A percentile compares a stretch with the other conserved stretches of the same genome.
Evolutionary conservation across 37 sponge, comb jelly and placozoan species (phyloP).

Genomic region (Corticium candelabrum): DNA sequence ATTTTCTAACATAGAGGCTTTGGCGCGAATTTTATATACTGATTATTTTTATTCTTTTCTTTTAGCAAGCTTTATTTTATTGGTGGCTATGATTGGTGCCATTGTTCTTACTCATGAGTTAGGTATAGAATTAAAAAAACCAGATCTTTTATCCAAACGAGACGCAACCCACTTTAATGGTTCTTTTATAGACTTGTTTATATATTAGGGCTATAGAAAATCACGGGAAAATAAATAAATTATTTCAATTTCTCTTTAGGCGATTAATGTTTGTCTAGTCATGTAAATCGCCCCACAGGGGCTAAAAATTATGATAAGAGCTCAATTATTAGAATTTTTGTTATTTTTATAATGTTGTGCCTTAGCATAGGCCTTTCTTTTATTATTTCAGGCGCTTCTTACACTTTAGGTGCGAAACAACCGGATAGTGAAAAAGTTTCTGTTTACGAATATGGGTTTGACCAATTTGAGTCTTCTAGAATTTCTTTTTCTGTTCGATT

Average conservation of each 20-base stretch:
- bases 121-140: slow-evolving; percentile 32
- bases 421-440: slow-evolving; percentile 66
- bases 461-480: slow-evolving; percentile 64
- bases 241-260: too few species aligned
- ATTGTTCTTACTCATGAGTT: slow-evolving; percentile 53
- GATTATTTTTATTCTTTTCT: slow-evolving; percentile 65
- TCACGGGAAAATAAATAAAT: too few species aligned
- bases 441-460: slow-evolving; percentile 49
- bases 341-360: slow-evolving; percentile 41
- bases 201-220: too few species aligned
- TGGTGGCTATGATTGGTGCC: slow-evolving; percentile 71
- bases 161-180: slow-evolving; percentile 19
- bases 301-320: background rate
- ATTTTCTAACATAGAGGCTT: slow-evolving; percentile 43
- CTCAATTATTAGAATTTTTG: slow-evolving; percentile 34
- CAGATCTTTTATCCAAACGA: slow-evolving; percentile 48
- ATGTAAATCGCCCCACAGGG: background rate
- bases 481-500: slow-evolving; percentile 72
- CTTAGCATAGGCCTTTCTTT: slow-evolving; percentile 57
- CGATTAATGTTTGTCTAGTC: too few species aligned
- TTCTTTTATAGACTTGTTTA: slow-evolving; percentile 20
- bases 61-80: slow-evolving; percentile 75
- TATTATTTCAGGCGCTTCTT: slow-evolving; percentile 65
- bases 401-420: slow-evolving; percentile 46
- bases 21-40: slow-evolving; percentile 61